Evolutionary conservation across 2,113 vertebrate species (phyloP).

Genomic region (Apodemus sylvaticus): DNA sequence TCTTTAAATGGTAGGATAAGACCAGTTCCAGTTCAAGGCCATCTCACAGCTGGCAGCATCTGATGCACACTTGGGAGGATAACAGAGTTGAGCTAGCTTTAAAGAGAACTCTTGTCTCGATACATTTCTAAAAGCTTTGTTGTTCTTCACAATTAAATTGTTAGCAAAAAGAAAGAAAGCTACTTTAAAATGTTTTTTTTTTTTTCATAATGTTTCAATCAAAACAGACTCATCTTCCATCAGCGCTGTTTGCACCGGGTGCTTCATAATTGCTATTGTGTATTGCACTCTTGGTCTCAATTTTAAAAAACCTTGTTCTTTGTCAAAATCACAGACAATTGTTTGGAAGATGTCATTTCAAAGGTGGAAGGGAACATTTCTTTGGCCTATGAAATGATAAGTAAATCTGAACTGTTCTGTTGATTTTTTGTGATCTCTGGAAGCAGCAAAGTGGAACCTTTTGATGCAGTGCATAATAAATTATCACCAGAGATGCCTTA

Average conservation of each 20-base stretch:
- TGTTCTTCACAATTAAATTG: slow-evolving; percentile 26
- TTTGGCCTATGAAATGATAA: slow-evolving; percentile 19
- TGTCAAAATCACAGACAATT: slow-evolving; percentile 43
- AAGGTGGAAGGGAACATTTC: background rate
- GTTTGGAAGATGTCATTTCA: slow-evolving; percentile 45
- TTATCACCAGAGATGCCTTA: slow-evolving; percentile 63
- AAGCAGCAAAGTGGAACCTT: slow-evolving; percentile 45
- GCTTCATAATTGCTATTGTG: background rate
- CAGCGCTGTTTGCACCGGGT: background rate
- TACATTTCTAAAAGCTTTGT: slow-evolving; percentile 26
- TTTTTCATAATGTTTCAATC: background rate
- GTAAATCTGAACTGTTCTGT: background rate
- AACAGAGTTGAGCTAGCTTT: background rate
- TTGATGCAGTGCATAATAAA: slow-evolving; percentile 58
- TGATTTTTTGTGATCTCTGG: background rate
- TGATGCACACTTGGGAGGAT: background rate
- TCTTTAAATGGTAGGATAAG: background rate
- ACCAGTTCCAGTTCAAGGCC: background rate
- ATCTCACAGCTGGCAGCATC: background rate
- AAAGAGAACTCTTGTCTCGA: background rate
- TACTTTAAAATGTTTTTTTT: background rate
- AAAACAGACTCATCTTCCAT: background rate
- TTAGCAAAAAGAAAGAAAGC: slow-evolving; percentile 18
- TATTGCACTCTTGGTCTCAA: background rate
- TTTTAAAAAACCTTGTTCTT: slow-evolving; percentile 32